Base-by-base conservation (phyloP, 1,140 invertebrate species). In the Cotesia chilonis region DNA sequence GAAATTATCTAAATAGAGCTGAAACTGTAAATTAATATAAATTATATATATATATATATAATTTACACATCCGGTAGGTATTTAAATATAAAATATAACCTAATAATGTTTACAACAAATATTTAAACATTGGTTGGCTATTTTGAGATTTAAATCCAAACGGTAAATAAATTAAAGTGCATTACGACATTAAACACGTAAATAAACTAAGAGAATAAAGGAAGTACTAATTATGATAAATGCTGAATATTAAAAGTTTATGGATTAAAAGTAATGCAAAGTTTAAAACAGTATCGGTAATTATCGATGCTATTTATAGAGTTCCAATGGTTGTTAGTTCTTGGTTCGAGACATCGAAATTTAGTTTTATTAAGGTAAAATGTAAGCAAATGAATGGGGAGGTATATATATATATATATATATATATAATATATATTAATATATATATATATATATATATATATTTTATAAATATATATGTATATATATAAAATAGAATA, bases 1-100 rank as follows among this genome's bases (percentile, higher is more conserved):
- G 7, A 10, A 60, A 60, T 28, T 9, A 4, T 3, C 4, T 60
- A 60, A 35, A 6, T 35, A 60, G 28, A 35, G 3, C 3, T 12
- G 2, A 28, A 20, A 68, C 57, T 55, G 12, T 55, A n/a, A 70
- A 70, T 70, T 59, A 12, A 70, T 55, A 12, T n/a, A n/a, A n/a
- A n/a, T n/a, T 17, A 17, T 41, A 41, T 41, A 41, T 41, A 41
- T 54, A 70, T 70, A 60, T 70, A 60, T 35, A 41, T 37, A 37
- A 70, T n/a, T 20, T 60, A 70, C 47, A 70, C 68, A 70, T 70
- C 68, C 68, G 68, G 68, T 14, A 36, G 12, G 59, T 60, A 70
- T 70, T 70, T 70, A 70, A 70, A 70, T 55, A 12, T 17, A 47
- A 55, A 14, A 4, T 68, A 4, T 17, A 51, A n/a, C n/a, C 35